Base-by-base conservation (phyloP, 2,888 invertebrate genomes). In the Lissonota sp. region DNA sequence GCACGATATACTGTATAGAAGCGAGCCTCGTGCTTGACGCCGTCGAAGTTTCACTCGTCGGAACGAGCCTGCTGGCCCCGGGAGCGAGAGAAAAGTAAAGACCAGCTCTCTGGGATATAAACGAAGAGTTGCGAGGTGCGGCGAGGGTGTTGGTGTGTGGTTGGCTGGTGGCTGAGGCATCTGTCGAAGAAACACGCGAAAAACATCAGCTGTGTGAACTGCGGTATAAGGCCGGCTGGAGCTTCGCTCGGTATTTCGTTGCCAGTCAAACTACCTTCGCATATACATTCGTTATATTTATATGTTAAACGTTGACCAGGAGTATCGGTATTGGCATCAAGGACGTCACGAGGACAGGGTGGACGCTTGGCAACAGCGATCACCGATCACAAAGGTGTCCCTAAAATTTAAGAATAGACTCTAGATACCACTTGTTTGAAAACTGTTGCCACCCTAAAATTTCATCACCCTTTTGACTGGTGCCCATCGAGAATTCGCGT, bases 111-210 rank as follows among this genome's bases (percentile, higher is more conserved):
- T 53, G 53, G 6, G n/a, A 26, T 26, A 26, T 26, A 26, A 26
- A 26, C 5, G 53, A 6, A 12, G 16, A 53, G 3, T 12, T 12
- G n/a, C 14, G 53, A 26, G 26, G 14, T 16, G 53, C 51, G n/a
- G 49, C 66, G 84, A 81, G 85, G 85, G 83, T 84, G 83, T 82
- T 76, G 69, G 74, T 80, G 70, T 53, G 51, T 40, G 51, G 60
- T 71, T 53, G 26, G 26, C 26, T 26, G 26, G 60, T 74, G 71
- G 72, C 57, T 55, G 63, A 83, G 86, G 88, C 90, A 89, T 89
- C 90, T 90, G 90, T 88, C 88, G 87, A 14, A 77, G 67, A 81
- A 84, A 86, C 87, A 86, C 87, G 88, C 90, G 88, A 90, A 90
- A 26, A 89, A 88, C 88, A 89, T 88, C 89, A 90, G 89, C 89